Evolutionary conservation across 2,888 invertebrate genomes (phyloP).

Genomic region (Dinocampus coccinellae): DNA sequence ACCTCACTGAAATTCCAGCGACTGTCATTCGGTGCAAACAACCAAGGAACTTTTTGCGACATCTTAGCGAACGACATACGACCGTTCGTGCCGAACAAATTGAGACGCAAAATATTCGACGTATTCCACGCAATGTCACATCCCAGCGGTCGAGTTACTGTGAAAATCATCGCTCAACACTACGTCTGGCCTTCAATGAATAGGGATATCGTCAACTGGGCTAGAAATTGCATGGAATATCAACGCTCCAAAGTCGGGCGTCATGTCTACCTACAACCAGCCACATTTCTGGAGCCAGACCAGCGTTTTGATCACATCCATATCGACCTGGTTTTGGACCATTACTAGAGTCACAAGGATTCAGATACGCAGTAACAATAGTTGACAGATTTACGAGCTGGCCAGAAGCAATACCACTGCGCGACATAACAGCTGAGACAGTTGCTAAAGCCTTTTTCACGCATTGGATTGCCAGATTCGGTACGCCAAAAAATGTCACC

Average conservation of each 20-base stretch:
- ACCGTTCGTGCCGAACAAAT: constrained; percentile 43
- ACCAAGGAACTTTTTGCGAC: constrained; percentile 35
- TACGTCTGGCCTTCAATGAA: constrained; percentile 54
- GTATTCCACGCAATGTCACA: constrained; percentile 41
- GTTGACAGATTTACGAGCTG: constrained; percentile 54
- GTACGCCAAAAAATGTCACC: constrained; percentile 51
- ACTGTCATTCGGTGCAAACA: constrained; percentile 9
- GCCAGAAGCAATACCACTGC: constrained; percentile 48
- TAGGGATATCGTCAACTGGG: constrained; percentile 53
- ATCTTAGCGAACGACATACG: constrained; percentile 38
- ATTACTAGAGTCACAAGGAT: constrained; percentile 51
- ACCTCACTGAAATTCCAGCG: constrained; percentile 10
- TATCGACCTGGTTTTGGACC: constrained; percentile 60
- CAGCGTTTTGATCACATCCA: constrained; percentile 58
- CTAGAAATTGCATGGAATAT: constrained; percentile 54
- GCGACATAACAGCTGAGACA: constrained; percentile 38
- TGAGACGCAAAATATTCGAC: constrained; percentile 43
- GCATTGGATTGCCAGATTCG: constrained; percentile 55
- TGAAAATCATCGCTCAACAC: constrained; percentile 44
- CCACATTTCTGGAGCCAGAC: constrained; percentile 45
- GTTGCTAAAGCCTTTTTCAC: constrained; percentile 42
- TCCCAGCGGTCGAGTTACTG: constrained; percentile 44
- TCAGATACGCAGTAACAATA: constrained; percentile 59
- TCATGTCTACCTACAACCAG: constrained; percentile 46
- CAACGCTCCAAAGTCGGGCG: constrained; percentile 55